These are phyloP conservation scores for Sepioteuthis lessoniana DNA, from an alignment of 2,888 invertebrate species.

Conservation along the genomic window DNA sequence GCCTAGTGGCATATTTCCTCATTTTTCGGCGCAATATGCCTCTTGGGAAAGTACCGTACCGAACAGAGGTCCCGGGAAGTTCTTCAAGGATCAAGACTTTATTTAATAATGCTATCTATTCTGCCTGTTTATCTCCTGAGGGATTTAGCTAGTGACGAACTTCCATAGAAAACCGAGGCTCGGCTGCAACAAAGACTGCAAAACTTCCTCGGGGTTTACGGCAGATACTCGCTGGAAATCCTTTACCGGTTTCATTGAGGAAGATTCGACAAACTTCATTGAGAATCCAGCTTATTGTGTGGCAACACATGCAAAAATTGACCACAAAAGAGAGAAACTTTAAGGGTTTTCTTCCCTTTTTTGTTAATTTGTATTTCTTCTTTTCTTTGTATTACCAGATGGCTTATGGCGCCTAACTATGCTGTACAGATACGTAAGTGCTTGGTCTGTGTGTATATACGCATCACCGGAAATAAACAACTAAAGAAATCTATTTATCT, in stretches of 20 bases:
- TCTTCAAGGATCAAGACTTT: constrained; percentile 23
- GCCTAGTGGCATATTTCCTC: background rate
- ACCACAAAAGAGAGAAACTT: background rate
- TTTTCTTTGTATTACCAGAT: background rate
- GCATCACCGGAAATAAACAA: background rate
- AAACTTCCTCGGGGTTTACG: background rate
- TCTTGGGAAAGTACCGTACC: constrained; percentile 12
- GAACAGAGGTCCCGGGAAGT: constrained; percentile 33
- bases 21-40: background rate
- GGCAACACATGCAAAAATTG: background rate
- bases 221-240: background rate
- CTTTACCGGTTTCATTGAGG: background rate
- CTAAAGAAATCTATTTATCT: background rate
- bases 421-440: background rate
- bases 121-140: background rate
- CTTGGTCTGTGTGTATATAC: background rate
- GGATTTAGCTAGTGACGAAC: background rate
- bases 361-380: background rate
- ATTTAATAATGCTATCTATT: constrained; percentile 23
- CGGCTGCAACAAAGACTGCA: background rate
- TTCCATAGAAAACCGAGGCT: background rate
- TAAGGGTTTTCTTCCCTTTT: background rate
- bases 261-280: background rate
- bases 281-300: background rate
- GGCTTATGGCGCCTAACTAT: background rate